Percentiles rank a stretch among this genome's conserved stretches.
Conservation (phyloP, 2,888 invertebrate species). For the Cyclophora punctaria region DNA sequence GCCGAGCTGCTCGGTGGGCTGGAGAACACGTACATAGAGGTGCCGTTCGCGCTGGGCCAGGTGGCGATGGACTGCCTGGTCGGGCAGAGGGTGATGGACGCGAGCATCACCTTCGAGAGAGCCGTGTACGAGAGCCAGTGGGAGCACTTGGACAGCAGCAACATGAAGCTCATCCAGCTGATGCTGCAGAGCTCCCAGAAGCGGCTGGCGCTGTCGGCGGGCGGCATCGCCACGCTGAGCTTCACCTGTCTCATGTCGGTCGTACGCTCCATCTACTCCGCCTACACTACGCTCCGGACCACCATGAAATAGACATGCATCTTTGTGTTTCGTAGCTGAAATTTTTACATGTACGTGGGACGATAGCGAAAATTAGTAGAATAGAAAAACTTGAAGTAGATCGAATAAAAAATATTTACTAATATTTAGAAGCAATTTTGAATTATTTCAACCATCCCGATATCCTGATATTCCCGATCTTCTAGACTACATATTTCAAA, state of each 20-base stretch:
- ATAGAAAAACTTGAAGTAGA: too few species aligned
- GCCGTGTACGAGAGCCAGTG: slow-evolving; percentile 36
- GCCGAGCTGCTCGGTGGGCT: slow-evolving; percentile 45
- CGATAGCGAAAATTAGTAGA: too few species aligned
- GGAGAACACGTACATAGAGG: slow-evolving; percentile 39
- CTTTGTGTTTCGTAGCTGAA: too few species aligned
- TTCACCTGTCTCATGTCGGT: slow-evolving; percentile 30
- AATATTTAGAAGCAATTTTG: too few species aligned
- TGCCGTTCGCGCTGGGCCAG: slow-evolving; percentile 40
- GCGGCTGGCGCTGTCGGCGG: slow-evolving; percentile 31
- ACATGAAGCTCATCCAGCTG: slow-evolving; percentile 31
- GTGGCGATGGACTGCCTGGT: slow-evolving; percentile 35
- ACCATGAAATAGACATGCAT: slow-evolving; percentile 14
- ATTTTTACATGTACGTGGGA: too few species aligned
- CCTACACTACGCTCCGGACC: slow-evolving; percentile 33
- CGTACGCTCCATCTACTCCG: slow-evolving; percentile 29
- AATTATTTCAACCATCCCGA: too few species aligned
- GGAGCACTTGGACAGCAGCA: slow-evolving; percentile 31
- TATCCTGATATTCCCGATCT: too few species aligned
- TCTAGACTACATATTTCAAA: too few species aligned
- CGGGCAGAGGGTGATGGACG: slow-evolving; percentile 35
- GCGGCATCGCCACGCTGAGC: slow-evolving; percentile 29
- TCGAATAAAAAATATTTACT: too few species aligned
- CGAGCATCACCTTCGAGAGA: slow-evolving; percentile 24
- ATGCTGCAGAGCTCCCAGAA: slow-evolving; percentile 35